Evolutionary conservation across 2,797 vertebrate species (phyloP).

Genomic region (Protosalanx chinensis): DNA sequence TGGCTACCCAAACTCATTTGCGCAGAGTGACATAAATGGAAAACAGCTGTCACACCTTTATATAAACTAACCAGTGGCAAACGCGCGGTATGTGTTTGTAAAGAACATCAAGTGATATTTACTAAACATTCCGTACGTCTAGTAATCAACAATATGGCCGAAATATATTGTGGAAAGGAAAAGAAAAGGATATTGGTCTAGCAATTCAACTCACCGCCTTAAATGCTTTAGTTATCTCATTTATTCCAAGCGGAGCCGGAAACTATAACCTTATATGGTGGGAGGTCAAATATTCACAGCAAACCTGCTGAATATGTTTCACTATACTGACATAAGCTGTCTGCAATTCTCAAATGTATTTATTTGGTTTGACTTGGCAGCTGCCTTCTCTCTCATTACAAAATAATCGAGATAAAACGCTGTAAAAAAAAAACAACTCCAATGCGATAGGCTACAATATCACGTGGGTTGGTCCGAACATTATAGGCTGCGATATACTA

Average conservation of each 20-base stretch:
- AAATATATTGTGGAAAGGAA: no score
- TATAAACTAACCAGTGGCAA: no score
- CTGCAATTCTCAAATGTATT: background rate
- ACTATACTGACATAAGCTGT: background rate
- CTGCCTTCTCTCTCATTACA: background rate
- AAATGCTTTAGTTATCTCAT: background rate
- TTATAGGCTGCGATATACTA: no score
- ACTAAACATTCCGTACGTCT: no score
- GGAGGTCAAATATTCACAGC: background rate
- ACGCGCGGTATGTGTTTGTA: no score
- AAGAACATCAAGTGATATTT: no score
- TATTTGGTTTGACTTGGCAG: slow-evolving; percentile 8
- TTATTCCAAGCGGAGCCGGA: background rate
- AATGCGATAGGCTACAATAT: background rate
- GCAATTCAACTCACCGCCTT: background rate
- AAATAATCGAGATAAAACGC: background rate
- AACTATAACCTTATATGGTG: background rate
- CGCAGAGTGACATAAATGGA: no score
- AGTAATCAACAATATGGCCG: no score
- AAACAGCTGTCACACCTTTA: no score
- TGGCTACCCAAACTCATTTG: no score
- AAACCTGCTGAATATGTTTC: background rate
- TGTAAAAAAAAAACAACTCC: background rate
- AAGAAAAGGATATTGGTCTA: background rate
- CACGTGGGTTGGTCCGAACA: no score